Base-by-base conservation (phyloP, 1,140 invertebrate genomes). In the Halyomorpha halys region DNA sequence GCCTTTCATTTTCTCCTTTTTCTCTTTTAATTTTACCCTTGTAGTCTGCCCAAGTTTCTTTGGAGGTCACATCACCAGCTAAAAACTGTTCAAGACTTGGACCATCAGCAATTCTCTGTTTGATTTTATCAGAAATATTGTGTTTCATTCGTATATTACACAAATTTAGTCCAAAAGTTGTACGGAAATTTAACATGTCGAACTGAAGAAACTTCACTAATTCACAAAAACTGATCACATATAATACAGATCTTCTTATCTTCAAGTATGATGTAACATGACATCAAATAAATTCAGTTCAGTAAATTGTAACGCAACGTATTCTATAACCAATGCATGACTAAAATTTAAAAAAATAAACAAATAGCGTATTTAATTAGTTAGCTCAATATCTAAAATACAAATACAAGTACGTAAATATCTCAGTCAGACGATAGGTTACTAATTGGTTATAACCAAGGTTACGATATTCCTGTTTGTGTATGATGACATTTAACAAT, bases 1-100 rank as follows among this genome's bases (percentile, higher is more conserved):
- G 75, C 63, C 94, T 81, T 62, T 86, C 80, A 34, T 81, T 82
- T 68, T 94, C 90, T 5, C 89, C 89, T 71, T 88, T 90, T 65
- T 86, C 86, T 62, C 89, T 77, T 70, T 89, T 88, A n/a, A 95
- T 76, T 76, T 93, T 90, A 30, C 87, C 88, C 66, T 86, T 80
- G 73, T 91, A 93, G 23, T 80, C 76, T 27, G 80, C 73, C 82
- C 82, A 85, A 27, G 34, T 56, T 27, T 62, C 54, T 11, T 56
- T 56, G 54, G 49, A 30, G 53, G 67, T 64, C 39, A 45, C 47
- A 14, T 62, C 27, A 21, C 45, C 62, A 25, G 65, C 61, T 2
- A 72, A 64, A 72, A 87, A 87, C 62, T 87, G 83, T 66, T 82
- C 76, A 56, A 87, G 75, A 62, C 75, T 77, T 0, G 84, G 85